A percentile compares a stretch with the other conserved stretches of the same genome.
Evolutionary conservation across 1,140 invertebrate genomes (phyloP).

Genomic region (Saccostrea cuccullata): DNA sequence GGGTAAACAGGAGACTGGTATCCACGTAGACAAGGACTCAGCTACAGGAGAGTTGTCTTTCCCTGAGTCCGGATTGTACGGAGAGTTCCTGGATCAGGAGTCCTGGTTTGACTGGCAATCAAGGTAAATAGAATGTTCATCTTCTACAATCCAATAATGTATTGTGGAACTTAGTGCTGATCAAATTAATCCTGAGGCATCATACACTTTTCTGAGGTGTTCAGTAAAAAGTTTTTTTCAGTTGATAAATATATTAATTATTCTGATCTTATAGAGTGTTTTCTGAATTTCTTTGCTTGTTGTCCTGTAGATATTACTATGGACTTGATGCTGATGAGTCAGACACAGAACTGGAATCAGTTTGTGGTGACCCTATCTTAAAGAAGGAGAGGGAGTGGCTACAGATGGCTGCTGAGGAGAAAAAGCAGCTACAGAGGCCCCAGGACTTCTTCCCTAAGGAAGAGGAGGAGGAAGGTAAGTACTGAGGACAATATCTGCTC

Average conservation of each 20-base stretch:
- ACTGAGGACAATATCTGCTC: background rate
- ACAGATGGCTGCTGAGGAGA: constrained; percentile 46
- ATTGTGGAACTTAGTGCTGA: too few species aligned
- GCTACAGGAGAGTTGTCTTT: constrained; percentile 62
- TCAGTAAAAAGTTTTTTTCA: too few species aligned
- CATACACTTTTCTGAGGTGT: too few species aligned
- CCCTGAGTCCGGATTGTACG: constrained; percentile 71
- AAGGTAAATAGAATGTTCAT: constrained; percentile 50
- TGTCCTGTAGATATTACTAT: background rate
- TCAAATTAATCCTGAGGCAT: too few species aligned
- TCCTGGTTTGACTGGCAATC: constrained; percentile 76
- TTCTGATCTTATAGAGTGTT: too few species aligned
- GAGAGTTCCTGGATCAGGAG: constrained; percentile 75
- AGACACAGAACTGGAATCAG: constrained; percentile 62
- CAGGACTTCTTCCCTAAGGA: constrained; percentile 53
- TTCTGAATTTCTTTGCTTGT: background rate
- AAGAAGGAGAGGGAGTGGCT: constrained; percentile 48
- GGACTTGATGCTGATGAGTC: constrained; percentile 51
- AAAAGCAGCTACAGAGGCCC: constrained; percentile 41
- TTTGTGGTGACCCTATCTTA: constrained; percentile 48
- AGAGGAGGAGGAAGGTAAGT: constrained; percentile 38
- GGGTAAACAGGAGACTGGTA: background rate
- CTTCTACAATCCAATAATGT: too few species aligned
- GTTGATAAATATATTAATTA: too few species aligned
- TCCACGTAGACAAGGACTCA: background rate